Base-by-base conservation (phyloP, 2,888 invertebrate genomes). In the Drosophila prostipennis region DNA sequence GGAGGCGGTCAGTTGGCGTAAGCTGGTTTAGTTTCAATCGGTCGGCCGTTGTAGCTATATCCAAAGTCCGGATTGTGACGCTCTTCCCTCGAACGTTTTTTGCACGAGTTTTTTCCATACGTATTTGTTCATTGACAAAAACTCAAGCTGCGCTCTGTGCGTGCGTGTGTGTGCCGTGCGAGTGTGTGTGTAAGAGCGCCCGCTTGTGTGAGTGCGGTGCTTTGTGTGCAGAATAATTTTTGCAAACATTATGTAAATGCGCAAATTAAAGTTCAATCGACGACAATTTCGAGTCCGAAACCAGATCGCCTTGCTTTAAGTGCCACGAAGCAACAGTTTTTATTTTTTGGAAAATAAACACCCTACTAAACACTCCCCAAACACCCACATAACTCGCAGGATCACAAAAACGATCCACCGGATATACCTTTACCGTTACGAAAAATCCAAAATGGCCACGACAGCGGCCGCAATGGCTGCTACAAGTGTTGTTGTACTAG, bases 401-500 rank as follows among this genome's bases (percentile, higher is more conserved):
- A 40, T 13, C 46, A 7, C 0, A 11, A 0, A 11, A 7, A 2
- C 34, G 48, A 48, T 58, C 61, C 32, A 19, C 48, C 39, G 6
- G 16, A 43, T n/a, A 59, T 19, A 48, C 32, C 32, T 34, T 34
- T 48, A 67, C 63, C 60, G 48, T 43, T 34, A 72, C 26, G 6
- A n/a, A 29, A 53, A 52, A 74, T 37, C 6, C 7, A 34, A 88
- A 80, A 89, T 89, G 90, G 89, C 89, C 71, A 89, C 89, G 72
- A 87, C 90, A 72, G 89, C 91, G 95, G 96, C 96, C 91, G 95
- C 95, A 94, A 89, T 91, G 95, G 96, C 96, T 91, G 95, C 95
- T 94, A 97, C 97, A 92, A 97, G 97, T 95, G 97, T 98, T 93
- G 97, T 98, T 93, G 96, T 98, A 91, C 81, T 91, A 76, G 97